Conservation (phyloP, 1,140 invertebrate species). For the Ericerus pela region DNA sequence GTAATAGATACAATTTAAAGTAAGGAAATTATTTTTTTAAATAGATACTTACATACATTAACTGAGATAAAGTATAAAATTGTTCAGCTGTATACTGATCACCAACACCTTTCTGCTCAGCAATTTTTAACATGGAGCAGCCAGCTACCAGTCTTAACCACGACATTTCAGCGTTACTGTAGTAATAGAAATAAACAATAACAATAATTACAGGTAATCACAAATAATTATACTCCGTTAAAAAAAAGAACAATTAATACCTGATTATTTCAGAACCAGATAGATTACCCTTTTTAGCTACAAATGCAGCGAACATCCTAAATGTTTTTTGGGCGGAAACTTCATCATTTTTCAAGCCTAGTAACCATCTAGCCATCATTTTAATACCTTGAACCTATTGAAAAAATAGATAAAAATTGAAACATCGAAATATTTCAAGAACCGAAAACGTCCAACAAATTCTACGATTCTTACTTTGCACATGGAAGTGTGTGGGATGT, state of each 20-base stretch:
- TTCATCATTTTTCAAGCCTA: conserved; percentile 76
- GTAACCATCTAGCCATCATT: conserved; percentile 86
- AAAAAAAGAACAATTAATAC: conserved; percentile 24
- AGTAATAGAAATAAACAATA: conserved; percentile 3
- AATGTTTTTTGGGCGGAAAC: conserved; percentile 88
- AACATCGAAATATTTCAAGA: background rate
- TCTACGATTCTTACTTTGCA: conserved; percentile 50
- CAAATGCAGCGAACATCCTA: conserved; percentile 76
- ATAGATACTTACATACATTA: conserved; percentile 58
- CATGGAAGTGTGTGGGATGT: conserved; percentile 75
- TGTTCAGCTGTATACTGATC: conserved; percentile 88
- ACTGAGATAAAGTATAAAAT: conserved; percentile 79
- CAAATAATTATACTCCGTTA: too few species aligned
- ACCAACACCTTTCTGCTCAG: conserved; percentile 86
- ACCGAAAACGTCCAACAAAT: background rate
- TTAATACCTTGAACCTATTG: conserved; percentile 70
- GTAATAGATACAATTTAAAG: background rate
- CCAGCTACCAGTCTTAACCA: conserved; percentile 81
- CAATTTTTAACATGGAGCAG: conserved; percentile 89
- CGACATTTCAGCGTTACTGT: conserved; percentile 79
- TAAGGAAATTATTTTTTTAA: background rate
- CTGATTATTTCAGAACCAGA: conserved; percentile 39
- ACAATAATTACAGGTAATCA: too few species aligned
- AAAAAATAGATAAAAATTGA: conserved; percentile 3
- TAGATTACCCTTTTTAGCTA: conserved; percentile 75